Evolutionary conservation across 64 coral and sea anemone genomes (phyloP).

Genomic region (Hydrozoanthus tunicans): DNA sequence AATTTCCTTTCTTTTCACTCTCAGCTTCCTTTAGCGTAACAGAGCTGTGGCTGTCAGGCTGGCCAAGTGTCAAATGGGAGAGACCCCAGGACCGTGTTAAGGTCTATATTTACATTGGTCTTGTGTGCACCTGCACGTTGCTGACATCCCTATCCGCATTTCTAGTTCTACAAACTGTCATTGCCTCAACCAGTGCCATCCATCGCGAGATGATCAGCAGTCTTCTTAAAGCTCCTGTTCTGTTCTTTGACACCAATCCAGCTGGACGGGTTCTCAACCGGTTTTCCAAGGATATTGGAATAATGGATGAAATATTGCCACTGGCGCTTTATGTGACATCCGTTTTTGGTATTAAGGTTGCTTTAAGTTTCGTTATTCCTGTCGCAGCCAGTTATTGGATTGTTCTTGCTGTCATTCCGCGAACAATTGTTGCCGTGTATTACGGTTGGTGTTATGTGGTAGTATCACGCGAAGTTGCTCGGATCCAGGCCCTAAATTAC

Average conservation of each 20-base stretch:
- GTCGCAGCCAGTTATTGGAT: background rate
- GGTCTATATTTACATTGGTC: background rate
- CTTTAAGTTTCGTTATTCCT: background rate
- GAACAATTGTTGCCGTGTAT: background rate
- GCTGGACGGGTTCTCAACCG: background rate
- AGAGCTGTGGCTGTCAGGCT: background rate
- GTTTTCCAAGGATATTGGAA: too few species aligned
- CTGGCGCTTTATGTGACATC: background rate
- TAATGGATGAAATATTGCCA: background rate
- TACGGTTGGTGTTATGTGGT: background rate
- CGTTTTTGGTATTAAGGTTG: background rate
- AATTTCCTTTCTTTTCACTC: background rate
- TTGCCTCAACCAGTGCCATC: too few species aligned
- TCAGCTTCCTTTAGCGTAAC: background rate
- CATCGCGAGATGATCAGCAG: too few species aligned
- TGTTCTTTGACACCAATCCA: background rate
- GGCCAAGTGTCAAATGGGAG: background rate
- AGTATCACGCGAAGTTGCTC: background rate
- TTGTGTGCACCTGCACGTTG: background rate
- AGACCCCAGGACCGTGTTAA: background rate
- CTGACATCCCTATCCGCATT: background rate
- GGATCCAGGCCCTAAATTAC: conserved; percentile 1
- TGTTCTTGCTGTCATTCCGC: background rate
- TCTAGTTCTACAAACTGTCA: too few species aligned
- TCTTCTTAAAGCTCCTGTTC: background rate